Conservation (phyloP, 2,888 invertebrate species). For the Maniola hyperantus region DNA sequence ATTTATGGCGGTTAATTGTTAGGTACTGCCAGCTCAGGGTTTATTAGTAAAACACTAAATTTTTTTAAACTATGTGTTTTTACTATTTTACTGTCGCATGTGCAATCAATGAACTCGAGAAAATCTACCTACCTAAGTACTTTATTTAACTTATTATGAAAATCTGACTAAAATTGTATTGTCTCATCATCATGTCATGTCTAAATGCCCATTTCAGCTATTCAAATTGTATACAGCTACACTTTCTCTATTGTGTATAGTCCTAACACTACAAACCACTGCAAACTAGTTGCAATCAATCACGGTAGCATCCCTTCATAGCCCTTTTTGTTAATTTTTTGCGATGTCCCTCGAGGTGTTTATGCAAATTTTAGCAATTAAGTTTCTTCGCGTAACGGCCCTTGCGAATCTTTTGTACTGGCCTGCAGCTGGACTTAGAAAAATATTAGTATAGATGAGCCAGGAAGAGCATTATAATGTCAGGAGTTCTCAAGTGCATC, state of each 20-base stretch:
- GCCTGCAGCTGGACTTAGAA: slow-evolving; percentile 60
- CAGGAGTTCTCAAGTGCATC: slow-evolving; percentile 12
- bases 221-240: background rate
- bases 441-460: slow-evolving; percentile 32
- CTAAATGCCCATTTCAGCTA: slow-evolving; percentile 11
- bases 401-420: slow-evolving; percentile 56
- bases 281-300: slow-evolving; percentile 61
- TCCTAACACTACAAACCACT: slow-evolving; percentile 9
- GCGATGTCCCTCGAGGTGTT: slow-evolving; percentile 52
- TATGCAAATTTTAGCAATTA: slow-evolving; percentile 78
- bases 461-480: slow-evolving; percentile 19
- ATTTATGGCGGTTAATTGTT: background rate
- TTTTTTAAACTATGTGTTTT: background rate
- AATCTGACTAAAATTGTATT: background rate
- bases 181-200: background rate
- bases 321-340: slow-evolving; percentile 47
- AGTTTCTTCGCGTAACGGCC: slow-evolving; percentile 64
- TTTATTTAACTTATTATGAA: no score
- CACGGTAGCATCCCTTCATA: slow-evolving; percentile 47
- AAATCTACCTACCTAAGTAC: background rate
- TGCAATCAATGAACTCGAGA: background rate
- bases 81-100: background rate
- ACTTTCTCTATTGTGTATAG: background rate
- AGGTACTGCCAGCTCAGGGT: background rate
- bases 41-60: no score